Evolutionary conservation across 2,113 vertebrate species (phyloP).

Genomic region (Oriolus oriolus): DNA sequence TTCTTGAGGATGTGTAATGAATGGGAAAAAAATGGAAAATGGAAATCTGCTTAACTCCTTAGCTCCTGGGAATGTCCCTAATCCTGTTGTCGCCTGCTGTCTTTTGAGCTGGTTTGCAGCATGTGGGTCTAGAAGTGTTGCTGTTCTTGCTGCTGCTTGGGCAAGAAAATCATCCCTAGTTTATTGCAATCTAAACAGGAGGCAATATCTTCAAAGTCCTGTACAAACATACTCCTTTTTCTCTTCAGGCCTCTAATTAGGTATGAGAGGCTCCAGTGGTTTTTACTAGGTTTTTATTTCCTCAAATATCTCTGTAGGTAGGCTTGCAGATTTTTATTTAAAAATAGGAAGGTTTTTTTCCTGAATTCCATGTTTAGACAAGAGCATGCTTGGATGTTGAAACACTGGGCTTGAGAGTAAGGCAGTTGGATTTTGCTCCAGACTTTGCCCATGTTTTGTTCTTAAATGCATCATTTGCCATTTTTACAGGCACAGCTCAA

Average conservation of each 20-base stretch:
- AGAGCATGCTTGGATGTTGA: neutral
- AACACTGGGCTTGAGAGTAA: neutral
- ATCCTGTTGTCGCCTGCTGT: neutral
- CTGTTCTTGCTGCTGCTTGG: neutral
- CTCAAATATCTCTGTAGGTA: neutral
- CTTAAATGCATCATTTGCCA: neutral
- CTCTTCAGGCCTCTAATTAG: neutral
- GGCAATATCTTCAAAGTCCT: neutral
- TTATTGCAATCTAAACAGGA: neutral
- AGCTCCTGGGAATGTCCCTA: neutral
- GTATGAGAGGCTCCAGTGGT: neutral
- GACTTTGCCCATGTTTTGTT: neutral
- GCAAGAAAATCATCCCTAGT: neutral
- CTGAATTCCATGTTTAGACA: neutral
- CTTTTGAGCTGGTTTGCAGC: neutral
- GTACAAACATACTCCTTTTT: neutral
- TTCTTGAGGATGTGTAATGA: neutral
- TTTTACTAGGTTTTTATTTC: neutral
- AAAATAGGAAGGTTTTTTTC: neutral
- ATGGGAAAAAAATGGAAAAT: neutral
- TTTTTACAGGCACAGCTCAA: neutral
- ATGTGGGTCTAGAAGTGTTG: neutral
- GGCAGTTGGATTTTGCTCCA: neutral
- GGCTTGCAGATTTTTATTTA: neutral
- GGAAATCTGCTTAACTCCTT: neutral